Conservation (phyloP, 2,888 invertebrate genomes). For the Acleris laterana region DNA sequence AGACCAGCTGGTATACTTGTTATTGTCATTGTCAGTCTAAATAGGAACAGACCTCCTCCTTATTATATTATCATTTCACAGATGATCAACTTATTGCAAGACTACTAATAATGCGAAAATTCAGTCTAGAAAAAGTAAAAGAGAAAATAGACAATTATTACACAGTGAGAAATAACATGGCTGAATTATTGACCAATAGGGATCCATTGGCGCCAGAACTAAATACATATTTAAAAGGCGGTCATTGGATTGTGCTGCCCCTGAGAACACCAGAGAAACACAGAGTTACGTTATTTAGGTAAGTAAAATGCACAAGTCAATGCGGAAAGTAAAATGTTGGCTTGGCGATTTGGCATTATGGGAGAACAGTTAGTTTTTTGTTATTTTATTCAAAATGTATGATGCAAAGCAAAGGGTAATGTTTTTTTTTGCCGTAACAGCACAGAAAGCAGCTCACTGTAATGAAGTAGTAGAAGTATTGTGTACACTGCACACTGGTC, state of each 20-base stretch:
- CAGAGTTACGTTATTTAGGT: constrained; percentile 46
- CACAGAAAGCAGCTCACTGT: too few relatives aligned
- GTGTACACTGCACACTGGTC: too few relatives aligned
- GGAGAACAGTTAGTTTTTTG: too few relatives aligned
- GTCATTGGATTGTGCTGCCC: constrained; percentile 40
- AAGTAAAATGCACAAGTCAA: background rate
- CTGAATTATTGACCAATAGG: constrained; percentile 17
- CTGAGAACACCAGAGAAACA: constrained; percentile 41
- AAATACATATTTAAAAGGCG: constrained; percentile 37
- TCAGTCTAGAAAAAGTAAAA: constrained; percentile 24
- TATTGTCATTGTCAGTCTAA: too few relatives aligned
- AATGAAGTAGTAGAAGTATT: too few relatives aligned
- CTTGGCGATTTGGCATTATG: too few relatives aligned
- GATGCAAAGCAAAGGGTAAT: too few relatives aligned
- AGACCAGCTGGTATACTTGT: too few relatives aligned
- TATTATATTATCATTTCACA: background rate
- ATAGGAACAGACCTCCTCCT: too few relatives aligned
- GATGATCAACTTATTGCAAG: constrained; percentile 26
- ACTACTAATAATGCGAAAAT: constrained; percentile 24
- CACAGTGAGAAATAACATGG: constrained; percentile 6
- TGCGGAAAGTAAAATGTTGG: too few relatives aligned
- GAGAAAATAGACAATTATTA: constrained; percentile 26
- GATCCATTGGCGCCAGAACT: constrained; percentile 30
- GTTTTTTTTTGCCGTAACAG: too few relatives aligned
- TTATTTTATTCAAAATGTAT: too few relatives aligned